Evolutionary conservation across 2,113 vertebrate species (phyloP), one percentile per base, ranked within the genome.

Genomic region (Mustelus asterias): DNA sequence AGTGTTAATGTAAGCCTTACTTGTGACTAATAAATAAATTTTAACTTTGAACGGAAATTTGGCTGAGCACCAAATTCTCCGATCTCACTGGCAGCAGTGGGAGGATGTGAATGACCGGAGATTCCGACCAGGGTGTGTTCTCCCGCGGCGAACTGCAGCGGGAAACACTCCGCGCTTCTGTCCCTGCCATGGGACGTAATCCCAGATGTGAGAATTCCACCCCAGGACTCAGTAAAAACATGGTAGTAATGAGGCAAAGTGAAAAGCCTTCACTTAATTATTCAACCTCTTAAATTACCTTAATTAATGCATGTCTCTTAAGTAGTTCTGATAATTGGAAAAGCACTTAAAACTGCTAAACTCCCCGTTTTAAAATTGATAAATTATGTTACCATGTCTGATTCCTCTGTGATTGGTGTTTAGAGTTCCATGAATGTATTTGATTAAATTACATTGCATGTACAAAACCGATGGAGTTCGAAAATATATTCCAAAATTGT

Each of bases 271-370:
- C 48, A 33, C 48, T 29, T 58, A 90, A 60, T 60, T n/a, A 90
- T 33, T 58, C 54, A 90, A 60, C 13, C 26, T 90, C 48, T 90
- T 90, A 48, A 58, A 60, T 58, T 89, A 33, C 3, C 24, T 89
- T 29, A 90, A 37, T 92, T 65, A n/a, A 65, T 92, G 6, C 18
- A 92, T 8, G 58, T 92, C 33, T n/a, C n/a, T n/a, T 14, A 16
- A 92, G 58, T 92, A 54, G 54, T 92, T n/a, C 14, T 18, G 33
- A 92, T 37, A 92, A 92, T 92, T 92, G 89, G 89, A 92, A 92
- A 92, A 63, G 18, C 89, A n/a, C 89, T 89, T 37, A 20, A 92
- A 16, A 1, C 14, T 63, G 14, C 60, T 92, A 63, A 65, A 92
- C 33, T 14, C 60, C 0, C 58, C 65, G 29, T 16, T n/a, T 65